Evolutionary conservation across 2,888 invertebrate species (phyloP).

Genomic region (Morinoia aosen): DNA sequence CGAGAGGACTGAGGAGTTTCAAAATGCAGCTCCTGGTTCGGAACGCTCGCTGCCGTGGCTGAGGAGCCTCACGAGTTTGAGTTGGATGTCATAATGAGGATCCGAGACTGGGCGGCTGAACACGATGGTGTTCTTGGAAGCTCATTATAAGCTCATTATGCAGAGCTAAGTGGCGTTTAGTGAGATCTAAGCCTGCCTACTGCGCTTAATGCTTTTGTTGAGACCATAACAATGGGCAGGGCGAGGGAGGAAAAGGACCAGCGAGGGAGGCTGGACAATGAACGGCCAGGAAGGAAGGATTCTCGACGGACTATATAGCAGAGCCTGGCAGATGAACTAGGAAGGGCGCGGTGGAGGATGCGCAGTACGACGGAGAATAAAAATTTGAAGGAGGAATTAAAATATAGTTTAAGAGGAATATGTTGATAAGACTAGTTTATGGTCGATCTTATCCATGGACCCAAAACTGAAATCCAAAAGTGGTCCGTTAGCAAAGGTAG

Average conservation of each 20-base stretch:
- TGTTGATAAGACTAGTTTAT: neutral
- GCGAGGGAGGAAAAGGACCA: neutral
- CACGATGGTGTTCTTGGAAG: slow-evolving; percentile 19
- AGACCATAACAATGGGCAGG: slow-evolving; percentile 8
- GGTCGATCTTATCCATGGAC: neutral
- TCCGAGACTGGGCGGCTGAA: slow-evolving; percentile 6
- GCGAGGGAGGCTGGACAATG: neutral
- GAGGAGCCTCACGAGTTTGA: neutral
- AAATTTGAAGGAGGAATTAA: too few species aligned
- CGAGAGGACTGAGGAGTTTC: neutral
- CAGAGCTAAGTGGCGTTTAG: slow-evolving; percentile 32
- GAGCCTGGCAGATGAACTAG: neutral
- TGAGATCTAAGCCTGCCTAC: slow-evolving; percentile 21
- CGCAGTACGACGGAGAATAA: neutral
- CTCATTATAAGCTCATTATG: slow-evolving; percentile 34
- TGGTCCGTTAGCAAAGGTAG: neutral
- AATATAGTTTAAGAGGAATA: neutral
- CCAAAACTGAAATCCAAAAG: too few species aligned
- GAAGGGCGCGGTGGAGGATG: too few species aligned
- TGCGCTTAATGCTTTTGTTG: slow-evolving; percentile 40
- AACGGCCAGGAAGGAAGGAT: neutral
- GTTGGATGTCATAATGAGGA: slow-evolving; percentile 12
- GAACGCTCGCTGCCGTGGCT: neutral
- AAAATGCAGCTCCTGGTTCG: neutral
- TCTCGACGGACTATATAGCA: neutral